phyloP scores from a whole-genome alignment of 2,113 vertebrate genomes.

The Nesoenas mayeri region DNA sequence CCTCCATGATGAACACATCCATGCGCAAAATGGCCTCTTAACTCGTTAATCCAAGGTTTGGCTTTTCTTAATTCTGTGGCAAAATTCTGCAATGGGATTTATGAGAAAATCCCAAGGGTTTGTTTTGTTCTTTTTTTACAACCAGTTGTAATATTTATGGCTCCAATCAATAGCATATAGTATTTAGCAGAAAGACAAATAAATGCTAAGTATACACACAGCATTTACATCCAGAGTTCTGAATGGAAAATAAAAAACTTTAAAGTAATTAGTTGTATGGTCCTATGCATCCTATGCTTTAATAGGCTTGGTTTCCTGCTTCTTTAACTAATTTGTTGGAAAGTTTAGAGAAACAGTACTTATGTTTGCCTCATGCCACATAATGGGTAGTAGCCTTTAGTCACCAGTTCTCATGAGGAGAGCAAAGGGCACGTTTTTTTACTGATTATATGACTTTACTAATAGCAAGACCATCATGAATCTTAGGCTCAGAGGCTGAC shows the following conservation, averaged over 20 bases:
- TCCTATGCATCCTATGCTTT: background rate
- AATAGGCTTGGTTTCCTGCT: background rate
- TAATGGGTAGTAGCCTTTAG: background rate
- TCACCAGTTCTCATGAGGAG: background rate
- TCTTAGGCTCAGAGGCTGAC: background rate
- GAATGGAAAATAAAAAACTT: background rate
- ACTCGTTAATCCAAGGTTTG: background rate
- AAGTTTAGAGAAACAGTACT: background rate
- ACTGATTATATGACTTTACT: background rate
- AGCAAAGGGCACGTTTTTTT: background rate
- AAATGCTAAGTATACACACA: background rate
- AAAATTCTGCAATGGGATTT: background rate
- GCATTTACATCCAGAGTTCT: background rate
- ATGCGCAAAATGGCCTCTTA: background rate
- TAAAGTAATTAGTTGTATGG: background rate
- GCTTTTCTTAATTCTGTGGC: background rate
- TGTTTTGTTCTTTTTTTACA: background rate
- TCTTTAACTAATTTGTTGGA: background rate
- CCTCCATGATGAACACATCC: background rate
- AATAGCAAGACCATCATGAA: background rate
- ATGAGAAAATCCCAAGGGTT: background rate
- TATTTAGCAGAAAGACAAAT: background rate
- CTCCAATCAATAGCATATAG: background rate
- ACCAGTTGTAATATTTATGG: background rate
- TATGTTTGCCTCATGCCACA: background rate